Evolutionary conservation across 1,140 invertebrate genomes (phyloP), one percentile per base, ranked within the genome.

Genomic region (Holcopasites calliopsidis): DNA sequence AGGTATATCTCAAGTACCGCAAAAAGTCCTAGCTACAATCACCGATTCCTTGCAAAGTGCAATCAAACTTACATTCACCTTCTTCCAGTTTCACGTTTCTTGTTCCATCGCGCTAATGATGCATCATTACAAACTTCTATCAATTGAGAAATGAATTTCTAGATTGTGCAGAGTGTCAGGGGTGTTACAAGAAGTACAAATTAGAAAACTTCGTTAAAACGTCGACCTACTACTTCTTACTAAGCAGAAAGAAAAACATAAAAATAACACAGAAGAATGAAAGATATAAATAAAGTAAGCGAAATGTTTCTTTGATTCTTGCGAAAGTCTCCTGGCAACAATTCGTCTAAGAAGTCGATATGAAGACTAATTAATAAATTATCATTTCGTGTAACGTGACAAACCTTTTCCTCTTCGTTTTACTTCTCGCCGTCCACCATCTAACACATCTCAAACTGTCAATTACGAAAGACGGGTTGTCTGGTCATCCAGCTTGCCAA

Each of bases 281-380:
- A 23, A 18, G 10, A 33, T 2, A 13, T 16, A 28, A 33, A 18
- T 26, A 31, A 7, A 55, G 28, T 11, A 21, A 21, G 0, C 18
- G 18, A 65, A 35, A 35, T 33, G 4, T 1, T 11, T 5, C 1
- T 35, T 33, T 6, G 38, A 38, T 21, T 64, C 60, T 71, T 13
- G 42, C 21, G 50, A 44, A 40, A 42, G 35, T 28, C 33, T 50
- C 65, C 52, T 76, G n/a, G n/a, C 31, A 11, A 52, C 38, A 65
- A 65, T 52, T 38, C 31, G 38, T 18, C 62, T n/a, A 62, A 5
- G 42, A 23, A 11, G 35, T 50, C 62, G 50, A 50, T 35, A 31
- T 31, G 28, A 50, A 21, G n/a, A 26, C 21, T 26, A 33, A 47
- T 68, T 79, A 79, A 79, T 76, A 76, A 76, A 76, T 70, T 58